These are phyloP conservation scores for Porites lutea DNA, from an alignment of 64 coral and sea anemone species.

Conservation along the genomic window DNA sequence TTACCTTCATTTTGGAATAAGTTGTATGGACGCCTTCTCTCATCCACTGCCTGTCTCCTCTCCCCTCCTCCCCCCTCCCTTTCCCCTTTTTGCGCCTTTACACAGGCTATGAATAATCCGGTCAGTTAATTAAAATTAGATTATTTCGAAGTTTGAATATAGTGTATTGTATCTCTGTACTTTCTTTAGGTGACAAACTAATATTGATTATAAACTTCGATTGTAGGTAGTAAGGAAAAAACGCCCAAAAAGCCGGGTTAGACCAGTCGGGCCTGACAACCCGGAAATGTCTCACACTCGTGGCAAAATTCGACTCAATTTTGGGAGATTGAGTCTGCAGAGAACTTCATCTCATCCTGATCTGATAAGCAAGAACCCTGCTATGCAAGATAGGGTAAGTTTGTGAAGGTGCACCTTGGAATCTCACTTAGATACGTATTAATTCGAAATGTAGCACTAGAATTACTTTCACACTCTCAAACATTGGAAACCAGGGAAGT, in stretches of 20 bases:
- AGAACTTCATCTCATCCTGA: not conserved
- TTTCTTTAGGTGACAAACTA: not conserved
- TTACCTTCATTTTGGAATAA: too few relatives aligned
- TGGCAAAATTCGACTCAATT: constrained; percentile 27
- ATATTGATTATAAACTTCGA: not conserved
- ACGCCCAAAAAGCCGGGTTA: not conserved
- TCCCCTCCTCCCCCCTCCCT: too few relatives aligned
- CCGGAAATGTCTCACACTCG: not conserved
- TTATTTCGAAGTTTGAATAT: not conserved
- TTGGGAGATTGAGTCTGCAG: not conserved
- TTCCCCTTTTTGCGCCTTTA: too few relatives aligned
- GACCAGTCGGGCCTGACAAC: not conserved
- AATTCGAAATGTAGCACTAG: too few relatives aligned
- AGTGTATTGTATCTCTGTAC: not conserved
- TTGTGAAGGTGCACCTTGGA: too few relatives aligned
- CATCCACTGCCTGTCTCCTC: too few relatives aligned
- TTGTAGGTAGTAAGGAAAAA: constrained; percentile 14
- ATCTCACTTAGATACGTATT: too few relatives aligned
- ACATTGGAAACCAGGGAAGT: too few relatives aligned
- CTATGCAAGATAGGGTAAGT: constrained; percentile 1
- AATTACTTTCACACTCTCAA: too few relatives aligned
- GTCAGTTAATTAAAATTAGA: too few relatives aligned
- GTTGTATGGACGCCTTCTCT: too few relatives aligned
- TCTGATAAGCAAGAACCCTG: not conserved
- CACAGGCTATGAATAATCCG: too few relatives aligned